Conservation (phyloP, 2,888 invertebrate species). For the Dichetophora obliterata region DNA sequence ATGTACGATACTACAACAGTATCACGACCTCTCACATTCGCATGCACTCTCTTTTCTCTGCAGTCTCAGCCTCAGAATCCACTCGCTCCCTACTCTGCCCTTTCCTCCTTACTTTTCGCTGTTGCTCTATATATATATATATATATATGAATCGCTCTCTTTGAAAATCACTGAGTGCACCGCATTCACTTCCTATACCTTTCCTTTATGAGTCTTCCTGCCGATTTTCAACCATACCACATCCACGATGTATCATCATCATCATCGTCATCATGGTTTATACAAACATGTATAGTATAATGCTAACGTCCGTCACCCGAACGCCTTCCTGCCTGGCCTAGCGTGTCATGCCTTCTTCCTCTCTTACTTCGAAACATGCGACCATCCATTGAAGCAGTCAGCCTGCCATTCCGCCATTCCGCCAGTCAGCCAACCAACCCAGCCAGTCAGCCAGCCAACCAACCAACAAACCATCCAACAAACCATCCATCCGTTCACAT, state of each 20-base stretch:
- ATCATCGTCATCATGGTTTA: not conserved
- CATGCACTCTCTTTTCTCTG: not conserved
- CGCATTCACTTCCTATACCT: conserved; percentile 10
- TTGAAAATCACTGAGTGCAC: not conserved
- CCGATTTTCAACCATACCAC: not conserved
- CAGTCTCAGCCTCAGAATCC: not conserved
- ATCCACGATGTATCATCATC: not conserved
- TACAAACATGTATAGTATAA: conserved; percentile 15
- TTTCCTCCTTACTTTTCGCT: not conserved
- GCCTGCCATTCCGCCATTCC: not conserved
- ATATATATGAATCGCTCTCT: not conserved
- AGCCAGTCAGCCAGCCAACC: not conserved
- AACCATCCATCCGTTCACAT: conserved; percentile 25
- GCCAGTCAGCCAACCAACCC: conserved; percentile 4
- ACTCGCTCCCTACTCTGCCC: not conserved
- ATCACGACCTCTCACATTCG: conserved; percentile 12
- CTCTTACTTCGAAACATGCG: not conserved
- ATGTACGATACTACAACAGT: not conserved
- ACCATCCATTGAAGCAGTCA: conserved; percentile 5
- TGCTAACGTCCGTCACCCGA: conserved; percentile 30
- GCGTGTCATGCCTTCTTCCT: not conserved
- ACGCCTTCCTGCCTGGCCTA: not conserved
- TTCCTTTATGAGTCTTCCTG: not conserved
- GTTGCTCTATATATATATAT: not conserved
- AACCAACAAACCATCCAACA: conserved; percentile 1